Base-by-base conservation (phyloP, 2,888 invertebrate genomes). In the Synanthedon myopaeformis region DNA sequence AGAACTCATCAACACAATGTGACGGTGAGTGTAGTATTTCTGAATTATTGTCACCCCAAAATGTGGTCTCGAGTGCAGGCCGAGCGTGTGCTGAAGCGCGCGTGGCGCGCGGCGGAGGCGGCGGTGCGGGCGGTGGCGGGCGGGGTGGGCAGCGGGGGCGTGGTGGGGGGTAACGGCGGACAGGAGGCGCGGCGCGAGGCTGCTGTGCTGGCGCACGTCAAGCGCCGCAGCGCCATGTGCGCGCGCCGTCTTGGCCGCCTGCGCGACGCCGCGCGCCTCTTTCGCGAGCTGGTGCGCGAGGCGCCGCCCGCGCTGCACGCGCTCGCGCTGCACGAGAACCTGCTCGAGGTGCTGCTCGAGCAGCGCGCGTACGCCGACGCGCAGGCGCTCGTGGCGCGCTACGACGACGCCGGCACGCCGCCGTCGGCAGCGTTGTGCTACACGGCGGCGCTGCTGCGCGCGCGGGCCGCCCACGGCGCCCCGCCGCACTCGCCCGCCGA, bases 301-400 rank as follows among this genome's bases (percentile, higher is more conserved):
- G 94, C 95, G 61, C 97, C 97, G 65, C 97, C 98, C 11, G 95
- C 97, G 67, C 94, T 98, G 92, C 96, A 94, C 76, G 93, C 97
- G 58, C 90, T 98, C 59, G 95, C 96, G 74, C 94, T 97, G 62
- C 97, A 97, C 73, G 99, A 99, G 88, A 98, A 98, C 86, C 90
- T 99, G 61, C 96, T 99, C 64, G 99, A 99, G 88, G 95, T 95
- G 54, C 87, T 98, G 63, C 86, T 99, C 55, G 98, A 98, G 85
- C 94, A 97, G 92, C 97, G 97, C 79, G 96, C 96, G 1, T 99
- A 97, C 78, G 96, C 97, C 3, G 99, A 99, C 86, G 98, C 96
- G 51, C 97, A 97, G 81, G 84, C 82, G 52, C 69, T 81, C 57
- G 61, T 83, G 55, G 78, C 81, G 59, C 76, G 81, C 19, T 69